Evolutionary conservation across 1,140 invertebrate species (phyloP).

Genomic region (Panagrolaimus sp.): DNA sequence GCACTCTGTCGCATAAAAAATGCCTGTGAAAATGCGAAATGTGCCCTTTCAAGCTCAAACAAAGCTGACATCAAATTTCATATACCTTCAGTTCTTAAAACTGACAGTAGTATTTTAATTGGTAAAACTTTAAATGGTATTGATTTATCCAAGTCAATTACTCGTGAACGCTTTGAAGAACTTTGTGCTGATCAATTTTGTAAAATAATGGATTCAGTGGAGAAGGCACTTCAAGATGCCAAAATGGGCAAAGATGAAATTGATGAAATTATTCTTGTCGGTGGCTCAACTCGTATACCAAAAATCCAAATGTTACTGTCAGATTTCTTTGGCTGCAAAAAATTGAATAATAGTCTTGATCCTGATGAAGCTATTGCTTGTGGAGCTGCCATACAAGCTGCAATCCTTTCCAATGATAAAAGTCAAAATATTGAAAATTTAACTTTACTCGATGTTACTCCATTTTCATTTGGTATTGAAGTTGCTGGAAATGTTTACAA

Average conservation of each 20-base stretch:
- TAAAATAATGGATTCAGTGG: conserved; percentile 83
- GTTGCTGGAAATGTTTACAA: conserved; percentile 97
- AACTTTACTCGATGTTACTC: conserved; percentile 83
- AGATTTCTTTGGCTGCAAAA: conserved; percentile 79
- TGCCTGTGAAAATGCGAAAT: conserved; percentile 87
- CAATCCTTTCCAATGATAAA: conserved; percentile 84
- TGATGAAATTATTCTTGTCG: conserved; percentile 89
- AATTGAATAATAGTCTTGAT: conserved; percentile 78
- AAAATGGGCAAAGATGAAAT: conserved; percentile 83
- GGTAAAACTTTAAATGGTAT: conserved; percentile 90
- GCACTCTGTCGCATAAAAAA: conserved; percentile 82
- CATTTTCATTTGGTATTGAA: conserved; percentile 88
- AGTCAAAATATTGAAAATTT: conserved; percentile 84
- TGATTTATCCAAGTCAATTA: conserved; percentile 91
- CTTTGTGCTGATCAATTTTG: conserved; percentile 79
- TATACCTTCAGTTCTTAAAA: not conserved
- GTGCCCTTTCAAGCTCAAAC: conserved; percentile 83
- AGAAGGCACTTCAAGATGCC: conserved; percentile 78
- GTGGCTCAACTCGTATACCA: conserved; percentile 91
- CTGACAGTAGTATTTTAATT: conserved; percentile 72
- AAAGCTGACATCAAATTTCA: conserved; percentile 67
- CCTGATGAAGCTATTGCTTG: conserved; percentile 61
- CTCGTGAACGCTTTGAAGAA: conserved; percentile 84
- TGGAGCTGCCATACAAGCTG: conserved; percentile 61
- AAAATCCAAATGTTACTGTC: conserved; percentile 80